A percentile compares a stretch with the other conserved stretches of the same genome.
phyloP scores from a whole-genome alignment of 2,113 vertebrate genomes.

The Coreoperca whiteheadi region DNA sequence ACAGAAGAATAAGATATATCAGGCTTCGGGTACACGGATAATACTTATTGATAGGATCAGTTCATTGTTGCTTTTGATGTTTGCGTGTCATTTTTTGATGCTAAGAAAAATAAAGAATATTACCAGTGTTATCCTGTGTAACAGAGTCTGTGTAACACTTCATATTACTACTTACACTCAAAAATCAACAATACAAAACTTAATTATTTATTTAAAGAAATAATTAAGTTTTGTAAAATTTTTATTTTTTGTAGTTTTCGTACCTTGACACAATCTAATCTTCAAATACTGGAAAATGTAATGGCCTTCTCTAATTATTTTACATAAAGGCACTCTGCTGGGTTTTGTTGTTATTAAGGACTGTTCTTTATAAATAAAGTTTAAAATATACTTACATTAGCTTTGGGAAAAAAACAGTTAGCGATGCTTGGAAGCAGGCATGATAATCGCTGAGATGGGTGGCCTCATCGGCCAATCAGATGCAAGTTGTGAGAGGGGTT shows the following conservation, averaged over 20 bases:
- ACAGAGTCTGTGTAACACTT: too few relatives aligned
- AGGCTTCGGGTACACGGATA: neutral
- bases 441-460: neutral
- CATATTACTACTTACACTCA: too few relatives aligned
- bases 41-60: neutral
- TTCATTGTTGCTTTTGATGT: neutral
- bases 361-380: neutral
- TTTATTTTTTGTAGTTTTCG: too few relatives aligned
- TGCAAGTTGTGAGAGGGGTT: neutral
- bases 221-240: too few relatives aligned
- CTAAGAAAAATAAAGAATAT: too few relatives aligned
- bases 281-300: neutral
- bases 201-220: too few relatives aligned
- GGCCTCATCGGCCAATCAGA: neutral
- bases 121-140: too few relatives aligned
- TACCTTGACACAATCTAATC: too few relatives aligned
- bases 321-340: neutral
- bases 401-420: neutral
- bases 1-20: neutral
- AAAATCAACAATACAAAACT: too few relatives aligned
- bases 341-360: neutral
- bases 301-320: too few relatives aligned
- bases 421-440: neutral
- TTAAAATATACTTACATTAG: neutral
- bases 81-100: neutral